Evolutionary conservation across 2,888 invertebrate genomes (phyloP).

Genomic region (Panorpa germanica): DNA sequence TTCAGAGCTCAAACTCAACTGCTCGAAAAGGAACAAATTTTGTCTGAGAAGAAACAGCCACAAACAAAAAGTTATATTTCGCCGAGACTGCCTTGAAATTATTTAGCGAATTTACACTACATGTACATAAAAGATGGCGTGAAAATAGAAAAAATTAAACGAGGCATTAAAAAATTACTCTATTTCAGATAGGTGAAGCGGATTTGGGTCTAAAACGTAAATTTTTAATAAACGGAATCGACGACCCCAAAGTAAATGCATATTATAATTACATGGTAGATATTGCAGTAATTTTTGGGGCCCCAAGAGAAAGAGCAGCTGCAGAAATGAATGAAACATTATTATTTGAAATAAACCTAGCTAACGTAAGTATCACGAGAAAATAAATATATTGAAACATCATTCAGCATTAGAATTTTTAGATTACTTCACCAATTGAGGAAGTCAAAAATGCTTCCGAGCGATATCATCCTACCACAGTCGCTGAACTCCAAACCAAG

Average conservation of each 20-base stretch:
- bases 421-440: conserved; percentile 76
- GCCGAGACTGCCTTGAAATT: no score
- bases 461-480: conserved; percentile 70
- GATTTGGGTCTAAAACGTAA: conserved; percentile 13
- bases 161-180: no score
- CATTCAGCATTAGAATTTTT: conserved; percentile 9
- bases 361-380: conserved; percentile 12
- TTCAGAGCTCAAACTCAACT: no score
- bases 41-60: no score
- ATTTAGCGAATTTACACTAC: no score
- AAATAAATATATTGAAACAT: background rate
- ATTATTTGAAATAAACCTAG: conserved; percentile 15
- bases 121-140: no score
- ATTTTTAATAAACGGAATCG: conserved; percentile 13
- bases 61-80: no score
- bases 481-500: conserved; percentile 52
- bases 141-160: no score
- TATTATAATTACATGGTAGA: conserved; percentile 16
- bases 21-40: no score
- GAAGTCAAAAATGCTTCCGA: conserved; percentile 78
- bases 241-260: conserved; percentile 13
- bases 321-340: conserved; percentile 15
- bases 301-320: conserved; percentile 13
- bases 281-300: conserved; percentile 16
- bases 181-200: conserved; percentile 14